Percentiles rank a stretch among this genome's conserved stretches.
Conservation (phyloP, 2,888 invertebrate species). For the Zaprionus bogoriensis region DNA sequence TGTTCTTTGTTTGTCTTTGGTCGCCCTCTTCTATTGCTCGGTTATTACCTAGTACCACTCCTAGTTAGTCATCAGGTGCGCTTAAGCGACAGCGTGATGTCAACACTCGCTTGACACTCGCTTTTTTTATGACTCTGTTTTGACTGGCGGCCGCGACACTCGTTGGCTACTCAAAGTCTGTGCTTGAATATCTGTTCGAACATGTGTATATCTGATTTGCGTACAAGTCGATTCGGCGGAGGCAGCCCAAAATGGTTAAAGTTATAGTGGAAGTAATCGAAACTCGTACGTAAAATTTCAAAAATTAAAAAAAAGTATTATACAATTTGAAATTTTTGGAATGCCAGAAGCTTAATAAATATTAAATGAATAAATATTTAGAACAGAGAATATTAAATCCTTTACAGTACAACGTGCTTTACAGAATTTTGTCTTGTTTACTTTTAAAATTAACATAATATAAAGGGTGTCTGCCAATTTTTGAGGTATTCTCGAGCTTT, state of each 20-base stretch:
- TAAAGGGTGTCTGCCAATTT: not conserved
- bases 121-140: not conserved
- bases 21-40: not conserved
- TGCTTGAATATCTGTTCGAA: not conserved
- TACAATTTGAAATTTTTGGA: too few relatives aligned
- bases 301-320: too few relatives aligned
- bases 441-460: not conserved
- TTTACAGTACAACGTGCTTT: too few relatives aligned
- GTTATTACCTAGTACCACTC: not conserved
- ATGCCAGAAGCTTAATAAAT: too few relatives aligned
- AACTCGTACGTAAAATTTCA: too few relatives aligned
- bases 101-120: slow-evolving; percentile 9
- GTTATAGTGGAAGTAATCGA: too few relatives aligned
- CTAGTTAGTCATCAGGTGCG: slow-evolving; percentile 3
- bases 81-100: slow-evolving; percentile 9
- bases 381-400: too few relatives aligned
- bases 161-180: not conserved
- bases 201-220: too few relatives aligned
- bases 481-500: not conserved
- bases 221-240: too few relatives aligned
- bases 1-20: not conserved
- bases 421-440: not conserved
- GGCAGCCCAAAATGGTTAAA: too few relatives aligned
- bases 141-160: not conserved
- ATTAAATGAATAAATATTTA: too few relatives aligned